Percentiles rank a stretch among this genome's conserved stretches.
These are phyloP conservation scores for Liparis tanakae DNA, from an alignment of 2,797 vertebrate genomes.

Conservation along the genomic window DNA sequence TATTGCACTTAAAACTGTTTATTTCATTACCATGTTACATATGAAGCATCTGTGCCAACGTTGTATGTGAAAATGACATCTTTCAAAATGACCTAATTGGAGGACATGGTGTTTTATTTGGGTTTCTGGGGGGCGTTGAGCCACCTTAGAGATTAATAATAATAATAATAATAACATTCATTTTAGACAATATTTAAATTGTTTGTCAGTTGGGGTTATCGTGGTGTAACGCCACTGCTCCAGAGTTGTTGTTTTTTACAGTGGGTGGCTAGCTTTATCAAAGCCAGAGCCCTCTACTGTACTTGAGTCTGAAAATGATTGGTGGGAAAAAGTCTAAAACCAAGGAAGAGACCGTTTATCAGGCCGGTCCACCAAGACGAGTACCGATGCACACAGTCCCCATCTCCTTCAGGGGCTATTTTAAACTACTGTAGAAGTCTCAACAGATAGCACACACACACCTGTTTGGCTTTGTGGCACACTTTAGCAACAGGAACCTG, in stretches of 20 bases:
- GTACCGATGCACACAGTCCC: background rate
- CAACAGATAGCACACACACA: background rate
- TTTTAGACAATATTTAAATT: no score
- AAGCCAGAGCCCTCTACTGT: slow-evolving; percentile 34
- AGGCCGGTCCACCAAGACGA: background rate
- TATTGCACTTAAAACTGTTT: no score
- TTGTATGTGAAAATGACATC: no score
- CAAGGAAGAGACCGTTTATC: background rate
- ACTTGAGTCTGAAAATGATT: slow-evolving; percentile 31
- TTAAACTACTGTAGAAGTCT: background rate
- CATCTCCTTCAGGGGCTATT: background rate
- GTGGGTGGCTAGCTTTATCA: slow-evolving; percentile 54
- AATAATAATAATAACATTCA: no score
- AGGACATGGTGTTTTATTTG: no score
- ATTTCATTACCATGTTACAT: no score
- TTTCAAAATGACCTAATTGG: no score
- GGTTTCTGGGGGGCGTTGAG: no score
- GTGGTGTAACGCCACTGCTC: slow-evolving; percentile 11
- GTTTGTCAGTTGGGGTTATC: no score
- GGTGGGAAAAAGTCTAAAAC: slow-evolving; percentile 15
- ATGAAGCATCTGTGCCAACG: no score
- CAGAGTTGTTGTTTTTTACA: slow-evolving; percentile 43
- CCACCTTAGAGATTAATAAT: no score
- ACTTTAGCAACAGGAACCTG: background rate
- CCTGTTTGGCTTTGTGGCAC: no score